Percentiles rank a stretch among this genome's conserved stretches.
These are phyloP conservation scores for Galagoides demidoff DNA, from an alignment of 2,797 vertebrate species.

Conservation along the genomic window DNA sequence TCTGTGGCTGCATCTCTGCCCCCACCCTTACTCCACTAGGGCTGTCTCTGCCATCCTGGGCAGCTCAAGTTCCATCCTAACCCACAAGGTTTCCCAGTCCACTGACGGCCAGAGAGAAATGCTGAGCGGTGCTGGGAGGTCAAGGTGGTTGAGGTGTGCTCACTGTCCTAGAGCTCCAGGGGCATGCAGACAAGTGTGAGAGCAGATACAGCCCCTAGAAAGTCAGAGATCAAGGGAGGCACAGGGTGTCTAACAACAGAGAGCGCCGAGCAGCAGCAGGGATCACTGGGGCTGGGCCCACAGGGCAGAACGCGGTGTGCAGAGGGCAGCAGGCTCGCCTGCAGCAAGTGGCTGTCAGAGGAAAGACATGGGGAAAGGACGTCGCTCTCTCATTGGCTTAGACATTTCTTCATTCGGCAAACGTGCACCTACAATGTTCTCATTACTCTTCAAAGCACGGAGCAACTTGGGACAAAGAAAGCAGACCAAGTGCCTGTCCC, in stretches of 20 bases:
- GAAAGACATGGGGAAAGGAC: not conserved
- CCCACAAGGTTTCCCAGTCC: not conserved
- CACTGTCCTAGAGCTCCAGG: not conserved
- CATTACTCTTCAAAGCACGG: not conserved
- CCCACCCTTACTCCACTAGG: not conserved
- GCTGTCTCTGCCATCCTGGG: not conserved
- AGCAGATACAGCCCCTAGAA: not conserved
- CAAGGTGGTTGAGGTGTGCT: not conserved
- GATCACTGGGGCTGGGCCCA: not conserved
- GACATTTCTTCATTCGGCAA: not conserved
- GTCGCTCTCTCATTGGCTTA: not conserved
- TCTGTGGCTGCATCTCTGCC: not conserved
- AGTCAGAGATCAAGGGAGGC: not conserved
- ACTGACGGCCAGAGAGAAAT: not conserved
- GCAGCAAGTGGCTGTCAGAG: not conserved
- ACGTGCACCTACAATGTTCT: not conserved
- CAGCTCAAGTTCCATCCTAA: no score
- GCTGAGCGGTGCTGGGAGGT: not conserved
- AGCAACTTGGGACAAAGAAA: not conserved
- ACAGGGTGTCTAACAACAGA: not conserved
- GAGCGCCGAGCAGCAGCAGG: not conserved
- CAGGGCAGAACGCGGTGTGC: not conserved
- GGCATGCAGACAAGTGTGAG: rapidly evolving
- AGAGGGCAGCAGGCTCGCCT: not conserved
- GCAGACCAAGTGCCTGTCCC: not conserved